phyloP scores from a whole-genome alignment of 2,888 invertebrate species.

The Protonemura montana region DNA sequence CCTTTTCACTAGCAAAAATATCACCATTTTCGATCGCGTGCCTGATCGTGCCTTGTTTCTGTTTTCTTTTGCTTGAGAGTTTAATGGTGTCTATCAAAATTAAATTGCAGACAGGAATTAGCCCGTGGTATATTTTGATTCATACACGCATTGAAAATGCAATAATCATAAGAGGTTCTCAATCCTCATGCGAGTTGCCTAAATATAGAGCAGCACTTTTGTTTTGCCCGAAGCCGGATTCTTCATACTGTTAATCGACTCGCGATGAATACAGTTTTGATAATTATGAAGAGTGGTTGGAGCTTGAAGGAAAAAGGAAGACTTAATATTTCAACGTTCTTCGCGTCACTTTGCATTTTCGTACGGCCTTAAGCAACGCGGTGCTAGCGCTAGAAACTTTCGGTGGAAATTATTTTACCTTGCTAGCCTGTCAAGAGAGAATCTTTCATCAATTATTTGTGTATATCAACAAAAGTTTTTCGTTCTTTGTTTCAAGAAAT shows the following conservation, averaged over 20 bases:
- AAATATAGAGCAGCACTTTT: neutral
- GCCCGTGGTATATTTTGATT: neutral
- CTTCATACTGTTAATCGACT: neutral
- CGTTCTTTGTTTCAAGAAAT: neutral
- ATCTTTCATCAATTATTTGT: neutral
- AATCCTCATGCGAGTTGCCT: neutral
- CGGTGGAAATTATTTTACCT: neutral
- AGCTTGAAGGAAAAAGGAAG: neutral
- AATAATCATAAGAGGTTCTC: neutral
- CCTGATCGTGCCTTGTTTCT: too few species aligned
- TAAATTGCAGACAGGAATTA: neutral
- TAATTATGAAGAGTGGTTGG: neutral
- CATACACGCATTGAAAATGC: neutral
- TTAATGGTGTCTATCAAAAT: neutral
- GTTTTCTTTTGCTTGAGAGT: neutral
- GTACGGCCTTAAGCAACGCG: neutral
- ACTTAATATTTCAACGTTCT: neutral
- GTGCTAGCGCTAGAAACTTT: neutral
- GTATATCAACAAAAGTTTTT: neutral
- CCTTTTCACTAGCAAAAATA: neutral
- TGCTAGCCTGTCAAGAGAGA: neutral
- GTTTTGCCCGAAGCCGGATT: neutral
- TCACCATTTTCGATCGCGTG: neutral
- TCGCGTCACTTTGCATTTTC: neutral
- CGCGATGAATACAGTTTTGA: neutral